These are phyloP conservation scores for Proctacanthus coquilletti DNA, from an alignment of 1,140 invertebrate species.

Conservation along the genomic window DNA sequence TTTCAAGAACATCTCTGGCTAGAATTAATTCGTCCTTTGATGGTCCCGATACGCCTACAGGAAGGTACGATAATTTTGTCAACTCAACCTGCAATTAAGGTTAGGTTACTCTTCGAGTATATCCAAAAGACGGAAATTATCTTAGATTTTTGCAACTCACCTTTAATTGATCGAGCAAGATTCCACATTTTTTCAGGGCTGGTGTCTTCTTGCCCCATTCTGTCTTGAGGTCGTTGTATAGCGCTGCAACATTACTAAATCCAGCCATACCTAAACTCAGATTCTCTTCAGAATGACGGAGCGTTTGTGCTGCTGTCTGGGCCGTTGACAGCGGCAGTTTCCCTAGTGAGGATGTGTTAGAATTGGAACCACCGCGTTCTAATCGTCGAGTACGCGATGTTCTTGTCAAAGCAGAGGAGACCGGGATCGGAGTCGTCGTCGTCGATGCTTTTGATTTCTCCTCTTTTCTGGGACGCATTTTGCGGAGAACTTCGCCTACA, in stretches of 20 bases:
- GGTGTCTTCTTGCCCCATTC: constrained; percentile 53
- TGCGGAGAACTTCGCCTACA: too few species aligned
- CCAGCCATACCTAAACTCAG: too few species aligned
- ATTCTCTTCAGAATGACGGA: too few species aligned
- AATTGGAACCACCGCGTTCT: too few species aligned
- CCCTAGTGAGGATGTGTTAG: too few species aligned
- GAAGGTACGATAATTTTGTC: constrained; percentile 72
- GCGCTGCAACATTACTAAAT: constrained; percentile 44
- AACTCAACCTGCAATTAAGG: constrained; percentile 53
- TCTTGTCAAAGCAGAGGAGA: too few species aligned
- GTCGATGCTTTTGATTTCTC: too few species aligned
- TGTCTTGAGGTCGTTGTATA: constrained; percentile 56
- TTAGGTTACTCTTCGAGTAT: constrained; percentile 3
- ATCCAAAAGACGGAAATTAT: constrained; percentile 1
- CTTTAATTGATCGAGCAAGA: constrained; percentile 56
- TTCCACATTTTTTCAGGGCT: constrained; percentile 55
- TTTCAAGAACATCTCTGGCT: constrained; percentile 84
- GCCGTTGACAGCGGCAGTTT: too few species aligned
- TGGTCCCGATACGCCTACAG: constrained; percentile 61
- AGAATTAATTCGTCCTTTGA: constrained; percentile 76
- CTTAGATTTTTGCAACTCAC: constrained; percentile 29
- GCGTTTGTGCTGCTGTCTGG: too few species aligned
- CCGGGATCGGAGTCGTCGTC: too few species aligned
- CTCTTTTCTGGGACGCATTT: too few species aligned
- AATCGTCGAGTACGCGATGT: too few species aligned